Base-by-base conservation (phyloP, 2,888 invertebrate genomes). In the Erebia palarica region DNA sequence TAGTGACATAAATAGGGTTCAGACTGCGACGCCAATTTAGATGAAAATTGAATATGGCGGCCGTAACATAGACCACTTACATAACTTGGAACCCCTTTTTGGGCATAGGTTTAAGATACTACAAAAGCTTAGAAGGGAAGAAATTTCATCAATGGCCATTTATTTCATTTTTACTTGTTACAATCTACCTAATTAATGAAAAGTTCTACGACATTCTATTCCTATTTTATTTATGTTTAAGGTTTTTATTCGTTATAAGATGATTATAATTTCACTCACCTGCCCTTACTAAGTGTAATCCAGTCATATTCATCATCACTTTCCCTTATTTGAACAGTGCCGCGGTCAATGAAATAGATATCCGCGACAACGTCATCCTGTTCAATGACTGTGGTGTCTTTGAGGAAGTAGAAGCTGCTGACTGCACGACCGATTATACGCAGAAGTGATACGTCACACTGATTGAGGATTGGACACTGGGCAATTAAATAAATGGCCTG, bases 341-440 rank as follows among this genome's bases (percentile, higher is more conserved):
- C 91, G 51, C 83, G 82, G 79, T 87, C 88, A 10, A 91, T 82
- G 51, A 91, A 82, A 78, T 84, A 91, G 73, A 91, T 80, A 71
- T 86, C 79, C 1, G 77, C 68, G 53, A 89, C 84, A 68, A 91
- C 82, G 75, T 91, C 91, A 71, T 87, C 80, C 4, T 74, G 71
- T 27, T 84, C 80, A 0, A 90, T 79, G 44, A 91, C 75, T 10
- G 73, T 76, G 78, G 86, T 89, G 18, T 79, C 82, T 0, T 83
- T 79, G 1, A 88, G 77, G 74, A 88, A 88, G 79, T 90, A 86
- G n/a, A 82, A 77, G 75, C 86, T 88, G 71, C 79, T 81, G 1
- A 89, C 83, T 0, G 86, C 86, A 1, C 91, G 87, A 0, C 90
- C 90, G 5, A 91, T 76, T 67, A 86, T 81, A 0, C 91, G 89